Base-by-base conservation (phyloP, 2,888 invertebrate species). In the Bhutanitis thaidina region DNA sequence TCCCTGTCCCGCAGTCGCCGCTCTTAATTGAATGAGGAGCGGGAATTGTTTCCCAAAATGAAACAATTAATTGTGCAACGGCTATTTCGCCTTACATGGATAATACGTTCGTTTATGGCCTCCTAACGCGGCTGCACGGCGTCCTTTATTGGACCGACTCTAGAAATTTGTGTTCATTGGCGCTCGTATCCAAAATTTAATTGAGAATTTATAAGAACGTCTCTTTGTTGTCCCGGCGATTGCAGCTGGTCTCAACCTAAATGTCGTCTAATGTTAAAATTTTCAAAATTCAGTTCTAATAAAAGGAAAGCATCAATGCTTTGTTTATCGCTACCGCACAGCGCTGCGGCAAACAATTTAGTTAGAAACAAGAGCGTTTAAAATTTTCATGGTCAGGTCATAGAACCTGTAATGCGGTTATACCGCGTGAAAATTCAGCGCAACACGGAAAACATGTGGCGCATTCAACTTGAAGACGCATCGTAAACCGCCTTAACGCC, bases 41-140 rank as follows among this genome's bases (percentile, higher is more conserved):
- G 88, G 88, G 87, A 89, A 89, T 88, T 89, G 89, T 89, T 88
- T 89, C 89, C 89, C 88, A 88, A 89, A 89, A 89, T 89, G 88
- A 89, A 89, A 89, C 89, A 89, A 89, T 89, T 89, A 89, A 89
- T 89, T 89, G 89, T 89, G 89, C 88, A 89, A 89, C 88, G 89
- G 89, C 88, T 87, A 89, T 89, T 86, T 80, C 86, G 89, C 87
- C 89, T 89, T 89, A 89, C 88, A 89, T 89, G 89, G 89, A 88
- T 89, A 89, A 89, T 88, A 87, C 87, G 88, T 86, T 84, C 89
- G 88, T 89, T 88, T 88, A 88, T 88, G 80, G 87, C 78, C 85
- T 85, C 85, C 89, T 88, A 88, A 86, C 89, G 88, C 84, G 88
- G 86, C 84, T 88, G 87, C 87, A 86, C 76, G 78, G 74, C 85